Evolutionary conservation across 1,140 invertebrate species (phyloP), one percentile per base, ranked within the genome.

Genomic region (Argopecten irradians): DNA sequence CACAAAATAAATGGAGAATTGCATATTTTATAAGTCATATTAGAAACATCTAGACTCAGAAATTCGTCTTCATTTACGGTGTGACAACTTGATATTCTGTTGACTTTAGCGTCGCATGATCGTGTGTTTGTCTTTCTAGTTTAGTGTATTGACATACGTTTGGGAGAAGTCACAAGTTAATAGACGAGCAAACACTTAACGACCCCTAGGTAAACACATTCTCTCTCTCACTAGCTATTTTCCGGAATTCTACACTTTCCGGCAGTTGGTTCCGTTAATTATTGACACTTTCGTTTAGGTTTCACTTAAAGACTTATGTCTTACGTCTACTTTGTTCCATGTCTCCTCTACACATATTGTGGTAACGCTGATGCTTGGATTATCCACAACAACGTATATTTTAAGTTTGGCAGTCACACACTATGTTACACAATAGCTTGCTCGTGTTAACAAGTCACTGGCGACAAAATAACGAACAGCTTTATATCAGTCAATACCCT

Each of bases 151-250:
- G 22, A 71, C 55, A 71, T 3, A 71, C n/a, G 55, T 71, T 71
- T n/a, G n/a, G n/a, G 55, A 71, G 55, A 71, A 71, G 55, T 71
- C 55, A 71, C 55, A 71, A 71, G n/a, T 71, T 71, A 71, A 71
- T 71, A 71, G 14, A 11, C 55, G 55, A 7, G 55, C n/a, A 71
- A 71, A 71, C 55, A 71, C 55, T 71, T n/a, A 28, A 71, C 28
- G 55, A 71, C 55, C 55, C 19, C 55, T 71, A 8, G n/a, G 55
- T 71, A 71, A 71, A 71, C 55, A 71, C 28, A 28, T 16, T 71
- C 55, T 71, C 43, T 11, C 55, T 71, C 55, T 28, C n/a, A 71
- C n/a, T 3, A 71, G 28, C 55, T 71, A 28, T 71, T 71, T 71
- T 71, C 55, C 55, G 55, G 55, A 71, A 71, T 71, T 71, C 55